Evolutionary conservation across 2,888 invertebrate genomes (phyloP), one percentile per base, ranked within the genome.

Genomic region (Aricia artaxerxes): DNA sequence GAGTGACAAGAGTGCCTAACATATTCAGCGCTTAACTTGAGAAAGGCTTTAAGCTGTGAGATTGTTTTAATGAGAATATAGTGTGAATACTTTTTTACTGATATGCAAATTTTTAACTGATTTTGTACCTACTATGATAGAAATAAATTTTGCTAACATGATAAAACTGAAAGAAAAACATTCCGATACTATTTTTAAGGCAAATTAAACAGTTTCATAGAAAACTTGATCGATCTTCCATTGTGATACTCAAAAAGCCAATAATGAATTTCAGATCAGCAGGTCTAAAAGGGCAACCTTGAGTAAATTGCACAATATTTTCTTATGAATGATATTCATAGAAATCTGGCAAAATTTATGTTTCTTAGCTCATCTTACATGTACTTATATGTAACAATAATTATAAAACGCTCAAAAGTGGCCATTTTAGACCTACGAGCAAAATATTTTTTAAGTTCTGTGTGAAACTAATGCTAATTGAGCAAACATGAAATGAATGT

Each of bases 111-210:
- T 76, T 53, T 57, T 76, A 76, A 76, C 53, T 57, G 57, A 57
- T 76, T 75, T 75, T 75, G 16, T 69, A 69, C 69, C 73, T 76
- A 76, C 5, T 76, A 76, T 76, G 53, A 69, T 69, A 69, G 69
- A 69, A 38, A 69, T 38, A 16, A 13, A 69, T 13, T 38, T 69
- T 35, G 13, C 69, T 13, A 69, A 35, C 69, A 38, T 69, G 3
- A 69, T 35, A 69, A 31, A 69, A 69, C 69, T 69, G 5, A 69
- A 4, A 69, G 38, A 69, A 69, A 31, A 69, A 69, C 69, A 69
- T 69, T 69, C 69, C 69, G 69, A 69, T 69, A 35, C 69, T 69
- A 69, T 69, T 69, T 35, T 35, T 69, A 69, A 69, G 69, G 13
- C 5, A 6, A 69, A 13, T 35, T 35, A 69, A 69, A 16, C 69